phyloP scores from a whole-genome alignment of 2,113 vertebrate species.

The Corydoras maculifer region DNA sequence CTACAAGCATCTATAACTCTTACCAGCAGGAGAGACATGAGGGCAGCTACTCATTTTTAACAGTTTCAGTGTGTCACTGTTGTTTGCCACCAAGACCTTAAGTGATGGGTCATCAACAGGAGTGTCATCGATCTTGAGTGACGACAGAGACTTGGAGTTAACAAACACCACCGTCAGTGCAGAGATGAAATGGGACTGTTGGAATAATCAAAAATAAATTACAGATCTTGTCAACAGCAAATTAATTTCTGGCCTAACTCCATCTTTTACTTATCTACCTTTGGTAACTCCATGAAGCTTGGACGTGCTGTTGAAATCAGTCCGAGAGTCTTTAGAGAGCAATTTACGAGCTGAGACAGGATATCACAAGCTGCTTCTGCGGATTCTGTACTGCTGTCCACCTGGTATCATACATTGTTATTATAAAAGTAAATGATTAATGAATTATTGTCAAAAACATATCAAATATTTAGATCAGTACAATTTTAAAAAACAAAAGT shows the following conservation, averaged over 20 bases:
- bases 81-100: constrained; percentile 94
- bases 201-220: background rate
- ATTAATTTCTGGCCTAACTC: background rate
- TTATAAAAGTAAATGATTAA: no score
- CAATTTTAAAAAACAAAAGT: no score
- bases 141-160: constrained; percentile 95
- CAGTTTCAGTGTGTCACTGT: constrained; percentile 88
- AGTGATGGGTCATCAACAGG: constrained; percentile 94
- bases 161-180: constrained; percentile 95
- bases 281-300: constrained; percentile 97
- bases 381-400: constrained; percentile 96
- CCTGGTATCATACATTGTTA: constrained; percentile 62
- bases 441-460: no score
- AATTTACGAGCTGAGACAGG: constrained; percentile 82
- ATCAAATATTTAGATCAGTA: no score
- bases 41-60: constrained; percentile 96
- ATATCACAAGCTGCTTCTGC: constrained; percentile 85
- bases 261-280: constrained; percentile 64
- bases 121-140: constrained; percentile 93
- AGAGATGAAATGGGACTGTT: constrained; percentile 78
- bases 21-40: constrained; percentile 69
- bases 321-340: constrained; percentile 82
- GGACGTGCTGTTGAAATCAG: constrained; percentile 92
- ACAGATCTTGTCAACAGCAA: background rate
- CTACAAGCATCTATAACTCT: background rate